Evolutionary conservation across 2,888 invertebrate genomes (phyloP).

Genomic region (Arrhopalites spinosus): DNA sequence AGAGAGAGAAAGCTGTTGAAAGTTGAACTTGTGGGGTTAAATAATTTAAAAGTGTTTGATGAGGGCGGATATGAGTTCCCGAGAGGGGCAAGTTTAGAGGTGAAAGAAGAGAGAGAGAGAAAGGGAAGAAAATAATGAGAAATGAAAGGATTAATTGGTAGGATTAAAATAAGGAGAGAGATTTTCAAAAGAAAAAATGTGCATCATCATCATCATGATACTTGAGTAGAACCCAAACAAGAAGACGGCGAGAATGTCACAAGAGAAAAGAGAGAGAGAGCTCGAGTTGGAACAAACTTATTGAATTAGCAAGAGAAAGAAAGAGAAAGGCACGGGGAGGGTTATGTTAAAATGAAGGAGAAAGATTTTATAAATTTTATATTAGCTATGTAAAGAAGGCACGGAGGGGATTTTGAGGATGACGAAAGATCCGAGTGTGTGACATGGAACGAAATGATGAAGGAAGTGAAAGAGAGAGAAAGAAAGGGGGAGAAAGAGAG

Average conservation of each 20-base stretch:
- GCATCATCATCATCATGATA: neutral
- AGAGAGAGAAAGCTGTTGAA: too few relatives aligned
- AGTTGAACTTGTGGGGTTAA: too few relatives aligned
- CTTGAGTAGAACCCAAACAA: neutral
- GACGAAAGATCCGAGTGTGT: too few relatives aligned
- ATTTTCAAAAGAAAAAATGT: neutral
- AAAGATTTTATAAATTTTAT: too few relatives aligned
- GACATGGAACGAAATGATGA: neutral
- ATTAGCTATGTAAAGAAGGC: too few relatives aligned
- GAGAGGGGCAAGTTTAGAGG: neutral
- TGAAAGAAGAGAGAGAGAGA: neutral
- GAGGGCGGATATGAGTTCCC: neutral
- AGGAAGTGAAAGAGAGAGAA: neutral
- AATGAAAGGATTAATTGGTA: slow-evolving; percentile 15
- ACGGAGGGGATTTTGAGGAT: neutral
- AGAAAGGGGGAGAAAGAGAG: neutral
- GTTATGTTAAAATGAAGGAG: too few relatives aligned
- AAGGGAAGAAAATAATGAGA: neutral
- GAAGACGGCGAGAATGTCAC: neutral
- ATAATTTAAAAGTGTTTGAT: too few relatives aligned
- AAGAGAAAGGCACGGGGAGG: too few relatives aligned
- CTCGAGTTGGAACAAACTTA: too few relatives aligned
- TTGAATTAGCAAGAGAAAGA: too few relatives aligned
- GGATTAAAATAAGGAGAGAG: neutral
- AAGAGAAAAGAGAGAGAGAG: neutral